phyloP scores from a whole-genome alignment of 2,888 invertebrate species.

The Smittia sp. region DNA sequence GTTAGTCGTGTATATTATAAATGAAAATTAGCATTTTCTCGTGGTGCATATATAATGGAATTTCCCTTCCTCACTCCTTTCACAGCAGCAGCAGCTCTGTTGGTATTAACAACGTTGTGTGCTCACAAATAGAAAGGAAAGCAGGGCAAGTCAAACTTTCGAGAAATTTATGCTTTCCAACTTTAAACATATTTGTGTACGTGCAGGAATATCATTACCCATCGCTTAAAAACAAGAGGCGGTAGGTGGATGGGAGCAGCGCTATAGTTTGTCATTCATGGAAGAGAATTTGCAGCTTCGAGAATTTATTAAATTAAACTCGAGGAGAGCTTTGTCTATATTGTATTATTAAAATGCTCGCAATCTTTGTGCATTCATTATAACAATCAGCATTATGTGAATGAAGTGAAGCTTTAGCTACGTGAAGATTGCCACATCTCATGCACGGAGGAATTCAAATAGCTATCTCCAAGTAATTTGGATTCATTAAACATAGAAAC shows the following conservation, averaged over 20 bases:
- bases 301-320: slow-evolving; percentile 32
- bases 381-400: background rate
- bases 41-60: slow-evolving; percentile 34
- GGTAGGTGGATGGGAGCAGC: background rate
- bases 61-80: slow-evolving; percentile 12
- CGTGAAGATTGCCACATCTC: background rate
- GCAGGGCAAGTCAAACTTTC: background rate
- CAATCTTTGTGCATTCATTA: background rate
- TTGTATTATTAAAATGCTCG: background rate
- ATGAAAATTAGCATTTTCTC: slow-evolving; percentile 16
- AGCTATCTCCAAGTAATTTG: background rate
- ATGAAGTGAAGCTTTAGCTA: background rate
- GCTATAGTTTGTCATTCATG: slow-evolving; percentile 7
- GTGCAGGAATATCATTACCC: slow-evolving; percentile 15
- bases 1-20: background rate
- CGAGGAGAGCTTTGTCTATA: slow-evolving; percentile 14
- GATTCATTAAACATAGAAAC: slow-evolving; percentile 28
- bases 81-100: background rate
- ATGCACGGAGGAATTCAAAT: background rate
- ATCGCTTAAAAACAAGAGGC: background rate
- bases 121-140: background rate
- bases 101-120: slow-evolving; percentile 1
- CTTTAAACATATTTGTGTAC: slow-evolving; percentile 39
- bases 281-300: slow-evolving; percentile 1
- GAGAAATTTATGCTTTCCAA: slow-evolving; percentile 29